Evolutionary conservation across 2,797 vertebrate genomes (phyloP).

Genomic region (Scomberomorus guttatus): DNA sequence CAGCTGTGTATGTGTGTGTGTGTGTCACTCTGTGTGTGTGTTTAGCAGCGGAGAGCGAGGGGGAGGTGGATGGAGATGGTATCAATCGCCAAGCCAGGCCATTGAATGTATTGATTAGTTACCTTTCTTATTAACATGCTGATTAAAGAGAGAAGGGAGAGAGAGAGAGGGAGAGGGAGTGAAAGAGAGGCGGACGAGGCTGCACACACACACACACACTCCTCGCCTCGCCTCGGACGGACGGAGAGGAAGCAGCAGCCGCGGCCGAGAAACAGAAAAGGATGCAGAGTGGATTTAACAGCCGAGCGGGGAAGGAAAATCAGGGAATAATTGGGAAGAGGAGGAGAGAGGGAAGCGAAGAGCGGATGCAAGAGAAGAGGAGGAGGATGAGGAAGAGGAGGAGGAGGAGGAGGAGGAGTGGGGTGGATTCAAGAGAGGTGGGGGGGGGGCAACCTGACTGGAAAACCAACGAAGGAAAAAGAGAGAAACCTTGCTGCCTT

Average conservation of each 20-base stretch:
- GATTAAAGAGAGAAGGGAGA: conserved; percentile 85
- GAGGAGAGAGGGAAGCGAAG: conserved; percentile 60
- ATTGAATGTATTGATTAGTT: conserved; percentile 88
- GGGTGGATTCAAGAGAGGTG: conserved; percentile 44
- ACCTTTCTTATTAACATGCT: conserved; percentile 88
- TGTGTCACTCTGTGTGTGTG: conserved; percentile 61
- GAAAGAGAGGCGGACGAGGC: conserved; percentile 64
- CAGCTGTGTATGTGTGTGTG: conserved; percentile 61
- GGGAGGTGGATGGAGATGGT: conserved; percentile 87
- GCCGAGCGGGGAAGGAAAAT: conserved; percentile 59
- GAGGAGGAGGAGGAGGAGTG: conserved; percentile 30
- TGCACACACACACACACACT: conserved; percentile 63
- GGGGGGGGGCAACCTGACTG: conserved; percentile 67
- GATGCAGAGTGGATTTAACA: conserved; percentile 80
- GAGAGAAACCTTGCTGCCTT: conserved; percentile 70
- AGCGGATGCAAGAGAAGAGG: conserved; percentile 61
- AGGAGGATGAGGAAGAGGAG: conserved; percentile 53
- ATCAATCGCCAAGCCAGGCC: conserved; percentile 84
- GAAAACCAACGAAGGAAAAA: conserved; percentile 72
- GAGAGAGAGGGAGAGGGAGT: conserved; percentile 56
- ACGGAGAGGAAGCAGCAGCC: conserved; percentile 66
- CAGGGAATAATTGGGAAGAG: conserved; percentile 67
- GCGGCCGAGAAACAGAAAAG: conserved; percentile 38
- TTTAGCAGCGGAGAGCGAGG: conserved; percentile 68
- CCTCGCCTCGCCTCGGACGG: conserved; percentile 61